Evolutionary conservation across 2,888 invertebrate species (phyloP).

Genomic region (Rhorus exstirpatorius): DNA sequence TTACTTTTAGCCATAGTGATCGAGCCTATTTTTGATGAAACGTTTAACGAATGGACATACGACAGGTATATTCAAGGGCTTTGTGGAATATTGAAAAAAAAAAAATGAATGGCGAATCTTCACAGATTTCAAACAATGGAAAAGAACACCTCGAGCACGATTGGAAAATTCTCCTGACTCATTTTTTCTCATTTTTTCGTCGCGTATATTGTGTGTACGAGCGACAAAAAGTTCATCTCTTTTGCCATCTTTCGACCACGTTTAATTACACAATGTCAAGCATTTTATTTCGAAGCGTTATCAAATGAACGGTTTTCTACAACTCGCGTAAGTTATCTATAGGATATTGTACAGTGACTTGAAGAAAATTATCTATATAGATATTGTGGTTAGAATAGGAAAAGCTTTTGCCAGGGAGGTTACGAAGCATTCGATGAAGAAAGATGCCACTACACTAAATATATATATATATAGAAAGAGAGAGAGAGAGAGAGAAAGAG

Average conservation of each 20-base stretch:
- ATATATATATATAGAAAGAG: neutral
- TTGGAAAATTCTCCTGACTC: constrained; percentile 23
- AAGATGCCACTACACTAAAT: constrained; percentile 18
- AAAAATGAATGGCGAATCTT: neutral
- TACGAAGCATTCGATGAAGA: constrained; percentile 55
- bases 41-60: neutral
- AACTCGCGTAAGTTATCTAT: constrained; percentile 30
- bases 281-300: constrained; percentile 62
- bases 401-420: constrained; percentile 50
- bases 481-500: neutral
- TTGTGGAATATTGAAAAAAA: neutral
- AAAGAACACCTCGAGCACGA: constrained; percentile 2
- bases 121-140: neutral
- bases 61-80: neutral
- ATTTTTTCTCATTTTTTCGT: constrained; percentile 26
- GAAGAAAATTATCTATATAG: constrained; percentile 13
- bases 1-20: too few relatives aligned
- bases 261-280: constrained; percentile 54
- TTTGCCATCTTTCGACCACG: constrained; percentile 18
- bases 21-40: neutral
- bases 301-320: constrained; percentile 60
- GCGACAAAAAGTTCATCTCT: constrained; percentile 41
- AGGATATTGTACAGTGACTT: constrained; percentile 15
- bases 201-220: constrained; percentile 17
- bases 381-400: neutral